Conservation (phyloP, 1,140 invertebrate genomes). For the Drosophila nannoptera region DNA sequence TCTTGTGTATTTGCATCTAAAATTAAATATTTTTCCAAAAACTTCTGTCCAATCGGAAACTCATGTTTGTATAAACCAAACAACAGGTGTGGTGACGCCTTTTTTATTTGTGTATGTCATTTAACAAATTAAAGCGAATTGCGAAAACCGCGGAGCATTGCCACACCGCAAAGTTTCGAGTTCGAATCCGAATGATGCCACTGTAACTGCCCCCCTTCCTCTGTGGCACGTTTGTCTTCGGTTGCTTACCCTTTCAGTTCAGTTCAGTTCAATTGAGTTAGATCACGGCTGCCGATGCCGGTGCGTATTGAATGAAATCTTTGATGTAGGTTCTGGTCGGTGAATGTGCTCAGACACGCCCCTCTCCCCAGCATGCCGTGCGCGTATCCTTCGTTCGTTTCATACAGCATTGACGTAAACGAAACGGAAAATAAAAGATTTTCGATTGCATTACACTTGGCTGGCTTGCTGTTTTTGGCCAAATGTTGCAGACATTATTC, state of each 20-base stretch:
- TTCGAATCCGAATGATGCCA: conserved; percentile 41
- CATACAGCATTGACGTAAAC: conserved; percentile 60
- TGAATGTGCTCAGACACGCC: neutral
- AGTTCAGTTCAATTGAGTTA: conserved; percentile 10
- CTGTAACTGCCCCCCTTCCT: conserved; percentile 6
- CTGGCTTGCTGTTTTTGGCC: neutral
- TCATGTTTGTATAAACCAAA: conserved; percentile 27
- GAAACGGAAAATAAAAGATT: conserved; percentile 63
- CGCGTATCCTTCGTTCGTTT: neutral
- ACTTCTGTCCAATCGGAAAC: no score
- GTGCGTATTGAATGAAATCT: conserved; percentile 14
- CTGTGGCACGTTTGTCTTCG: no score
- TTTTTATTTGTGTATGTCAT: conserved; percentile 56
- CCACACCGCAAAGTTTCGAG: conserved; percentile 41
- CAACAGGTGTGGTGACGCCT: conserved; percentile 27
- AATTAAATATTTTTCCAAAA: no score
- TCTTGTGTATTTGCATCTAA: conserved; percentile 9
- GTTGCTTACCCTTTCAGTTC: conserved; percentile 2
- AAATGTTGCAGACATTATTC: conserved; percentile 17
- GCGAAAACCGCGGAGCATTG: conserved; percentile 9
- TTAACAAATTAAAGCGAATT: conserved; percentile 17
- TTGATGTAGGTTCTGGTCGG: conserved; percentile 34
- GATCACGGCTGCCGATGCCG: neutral
- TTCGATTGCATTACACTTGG: conserved; percentile 10
- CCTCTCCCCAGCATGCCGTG: neutral